Conservation (phyloP, 2,113 vertebrate genomes). For the Condylura cristata region DNA sequence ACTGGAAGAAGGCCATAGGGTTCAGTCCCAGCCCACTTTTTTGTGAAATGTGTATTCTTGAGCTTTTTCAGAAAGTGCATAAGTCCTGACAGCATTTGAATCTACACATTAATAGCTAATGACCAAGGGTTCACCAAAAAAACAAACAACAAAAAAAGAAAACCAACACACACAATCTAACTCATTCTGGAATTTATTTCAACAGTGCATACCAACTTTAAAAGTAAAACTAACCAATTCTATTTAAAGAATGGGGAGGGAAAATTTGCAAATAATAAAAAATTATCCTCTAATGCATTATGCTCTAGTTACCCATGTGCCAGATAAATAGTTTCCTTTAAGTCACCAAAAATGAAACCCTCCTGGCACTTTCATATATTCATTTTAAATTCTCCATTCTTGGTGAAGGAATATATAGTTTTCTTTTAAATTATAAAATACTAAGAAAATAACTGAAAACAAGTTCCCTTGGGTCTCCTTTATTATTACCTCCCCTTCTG, state of each 20-base stretch:
- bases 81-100: neutral
- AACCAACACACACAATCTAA: neutral
- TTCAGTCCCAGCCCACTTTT: neutral
- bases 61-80: neutral
- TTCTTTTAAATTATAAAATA: neutral
- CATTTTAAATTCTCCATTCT: neutral
- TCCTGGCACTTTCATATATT: neutral
- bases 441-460: neutral
- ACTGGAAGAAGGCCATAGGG: neutral
- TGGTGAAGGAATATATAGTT: neutral
- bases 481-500: neutral
- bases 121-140: neutral
- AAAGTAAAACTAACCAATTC: neutral
- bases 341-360: neutral
- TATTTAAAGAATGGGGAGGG: neutral
- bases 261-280: constrained; percentile 10
- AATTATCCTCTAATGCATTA: neutral
- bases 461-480: neutral
- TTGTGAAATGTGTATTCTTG: neutral
- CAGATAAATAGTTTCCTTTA: neutral
- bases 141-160: too few relatives aligned
- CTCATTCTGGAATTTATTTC: neutral
- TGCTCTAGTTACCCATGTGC: neutral
- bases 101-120: neutral
- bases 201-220: neutral